Base-by-base conservation (phyloP, 2,113 vertebrate genomes). In the Alouatta palliata region DNA sequence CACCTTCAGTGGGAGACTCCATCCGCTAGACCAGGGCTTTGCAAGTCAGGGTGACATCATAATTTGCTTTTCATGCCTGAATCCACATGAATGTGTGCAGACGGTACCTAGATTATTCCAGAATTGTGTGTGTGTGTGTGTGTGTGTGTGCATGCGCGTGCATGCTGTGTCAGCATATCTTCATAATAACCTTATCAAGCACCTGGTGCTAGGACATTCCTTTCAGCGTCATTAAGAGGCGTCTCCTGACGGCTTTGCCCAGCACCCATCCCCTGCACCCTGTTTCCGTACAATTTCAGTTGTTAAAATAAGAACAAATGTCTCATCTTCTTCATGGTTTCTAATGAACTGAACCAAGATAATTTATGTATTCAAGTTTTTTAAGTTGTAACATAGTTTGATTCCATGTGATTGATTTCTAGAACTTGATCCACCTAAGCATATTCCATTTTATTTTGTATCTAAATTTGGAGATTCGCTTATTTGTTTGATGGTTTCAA, bases 221-320 rank as follows among this genome's bases (percentile, higher is more conserved):
- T 14, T 3, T 19, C 30, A 1, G 6, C 17, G 4, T 8, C 2
- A 1, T 0, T 1, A 5, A 12, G 19, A 87, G n/a, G 16, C n/a
- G 2, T 20, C 4, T 25, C 30, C 71, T 37, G 1, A 4, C 4
- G 10, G 35, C 32, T 61, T 5, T 30, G 2, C 45, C 49, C 14
- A 8, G 35, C 3, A 3, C 9, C 11, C 7, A 4, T 19, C 54
- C 27, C 16, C 40, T 8, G 9, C 45, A 0, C 4, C 30, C 23
- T 25, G 7, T 13, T 82, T 85, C n/a, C 45, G 54, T 75, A 45
- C 77, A 6, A 11, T 9, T 64, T 52, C 20, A 30, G 12, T 23
- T 40, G 25, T 49, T 23, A 37, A 45, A 92, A 68, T 47, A 47
- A 35, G 30, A 5, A 49, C 5, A 73, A 87, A 79, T 30, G 1